phyloP scores from a whole-genome alignment of 2,797 vertebrate genomes.

The Bradypus variegatus region DNA sequence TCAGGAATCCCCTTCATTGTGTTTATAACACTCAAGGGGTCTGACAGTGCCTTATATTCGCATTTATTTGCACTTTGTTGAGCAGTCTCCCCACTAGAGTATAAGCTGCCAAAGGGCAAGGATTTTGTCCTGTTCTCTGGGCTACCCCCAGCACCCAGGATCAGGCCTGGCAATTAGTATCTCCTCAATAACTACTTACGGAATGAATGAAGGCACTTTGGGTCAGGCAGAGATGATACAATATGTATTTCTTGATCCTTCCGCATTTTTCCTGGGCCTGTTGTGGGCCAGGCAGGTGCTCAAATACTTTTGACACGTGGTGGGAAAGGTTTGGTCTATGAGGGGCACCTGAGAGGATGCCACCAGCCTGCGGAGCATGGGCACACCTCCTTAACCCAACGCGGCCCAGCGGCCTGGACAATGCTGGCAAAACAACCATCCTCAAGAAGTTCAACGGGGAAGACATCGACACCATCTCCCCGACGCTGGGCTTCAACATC shows the following conservation, averaged over 20 bases:
- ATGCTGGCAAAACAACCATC: conserved; percentile 92
- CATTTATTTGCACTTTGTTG: neutral
- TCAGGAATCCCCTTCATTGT: fast-evolving
- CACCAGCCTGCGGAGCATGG: neutral
- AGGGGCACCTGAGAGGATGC: neutral
- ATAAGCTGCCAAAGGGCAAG: neutral
- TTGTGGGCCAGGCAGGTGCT: neutral
- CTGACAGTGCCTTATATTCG: neutral
- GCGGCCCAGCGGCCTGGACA: conserved; percentile 83
- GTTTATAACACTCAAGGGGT: neutral
- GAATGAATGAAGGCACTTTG: neutral
- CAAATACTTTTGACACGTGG: neutral
- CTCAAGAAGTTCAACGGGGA: conserved; percentile 93
- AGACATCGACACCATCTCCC: conserved; percentile 90
- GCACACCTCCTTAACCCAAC: conserved; percentile 67
- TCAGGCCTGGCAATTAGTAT: neutral
- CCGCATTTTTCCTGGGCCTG: neutral
- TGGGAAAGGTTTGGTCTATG: neutral
- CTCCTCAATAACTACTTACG: neutral
- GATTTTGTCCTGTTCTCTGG: neutral
- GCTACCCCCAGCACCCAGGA: neutral
- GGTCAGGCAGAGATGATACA: neutral
- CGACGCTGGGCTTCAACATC: conserved; percentile 92
- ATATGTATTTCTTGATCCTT: neutral
- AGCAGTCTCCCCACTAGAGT: neutral